A percentile compares a stretch with the other conserved stretches of the same genome.
These are phyloP conservation scores for Drosophila pseudotalamancana DNA, from an alignment of 2,888 invertebrate genomes.

Conservation along the genomic window DNA sequence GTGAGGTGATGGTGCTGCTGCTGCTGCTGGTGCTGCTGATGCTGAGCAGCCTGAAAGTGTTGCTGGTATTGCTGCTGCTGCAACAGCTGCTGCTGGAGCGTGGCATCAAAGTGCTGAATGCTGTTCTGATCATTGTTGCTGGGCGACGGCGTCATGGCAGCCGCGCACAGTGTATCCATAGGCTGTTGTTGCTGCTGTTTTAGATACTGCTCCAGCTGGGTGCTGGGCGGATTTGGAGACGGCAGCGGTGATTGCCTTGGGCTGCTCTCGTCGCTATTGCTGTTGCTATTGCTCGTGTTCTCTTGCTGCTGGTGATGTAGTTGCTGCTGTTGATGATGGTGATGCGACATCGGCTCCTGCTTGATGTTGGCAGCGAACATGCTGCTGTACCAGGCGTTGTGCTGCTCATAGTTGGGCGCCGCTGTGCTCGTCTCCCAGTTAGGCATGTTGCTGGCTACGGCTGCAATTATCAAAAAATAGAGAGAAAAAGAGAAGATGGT, in stretches of 20 bases:
- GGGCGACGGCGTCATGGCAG: constrained; percentile 81
- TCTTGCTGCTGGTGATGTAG: constrained; percentile 27
- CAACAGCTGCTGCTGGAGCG: constrained; percentile 72
- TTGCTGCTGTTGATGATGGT: constrained; percentile 53
- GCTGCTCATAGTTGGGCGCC: constrained; percentile 82
- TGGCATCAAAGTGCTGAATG: constrained; percentile 71
- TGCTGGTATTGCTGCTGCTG: constrained; percentile 75
- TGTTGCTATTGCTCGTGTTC: constrained; percentile 28
- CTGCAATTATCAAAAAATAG: constrained; percentile 38
- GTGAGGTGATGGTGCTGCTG: constrained; percentile 83
- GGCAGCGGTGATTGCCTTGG: constrained; percentile 59
- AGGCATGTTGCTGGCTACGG: constrained; percentile 77
- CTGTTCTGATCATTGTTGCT: constrained; percentile 75
- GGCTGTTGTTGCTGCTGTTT: constrained; percentile 75
- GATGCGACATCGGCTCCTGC: constrained; percentile 76
- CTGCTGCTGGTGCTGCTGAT: constrained; percentile 60
- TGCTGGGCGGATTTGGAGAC: constrained; percentile 44
- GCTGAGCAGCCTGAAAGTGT: constrained; percentile 65
- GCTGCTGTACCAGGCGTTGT: constrained; percentile 82
- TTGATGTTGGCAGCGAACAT: constrained; percentile 83
- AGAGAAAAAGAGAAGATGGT: constrained; percentile 26
- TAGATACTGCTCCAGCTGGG: constrained; percentile 81
- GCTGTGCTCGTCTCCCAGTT: constrained; percentile 83
- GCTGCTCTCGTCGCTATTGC: constrained; percentile 65
- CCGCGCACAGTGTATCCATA: constrained; percentile 73